Base-by-base conservation (phyloP, 2,113 vertebrate species). In the Mobula hypostoma region DNA sequence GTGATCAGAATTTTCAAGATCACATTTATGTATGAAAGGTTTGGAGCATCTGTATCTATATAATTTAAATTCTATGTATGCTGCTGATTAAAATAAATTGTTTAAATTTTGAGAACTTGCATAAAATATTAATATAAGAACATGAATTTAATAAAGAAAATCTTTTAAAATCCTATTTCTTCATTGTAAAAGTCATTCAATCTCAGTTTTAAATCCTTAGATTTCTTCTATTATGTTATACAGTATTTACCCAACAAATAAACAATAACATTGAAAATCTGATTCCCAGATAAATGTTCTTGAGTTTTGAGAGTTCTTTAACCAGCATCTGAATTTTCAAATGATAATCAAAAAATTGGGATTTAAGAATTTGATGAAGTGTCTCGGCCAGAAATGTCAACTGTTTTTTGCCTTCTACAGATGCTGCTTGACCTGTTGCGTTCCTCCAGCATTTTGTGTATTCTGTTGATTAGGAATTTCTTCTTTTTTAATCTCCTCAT, bases 1-100 rank as follows among this genome's bases (percentile, higher is more conserved):
- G 94, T 95, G 96, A 97, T 97, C 96, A 97, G 96, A 97, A 97
- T 97, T 97, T 97, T 95, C 94, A 95, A 96, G 95, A 96, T 96
- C 94, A 95, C 96, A 97, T 90, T 97, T 96, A 96, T 96, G 94
- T 95, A 95, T 97, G 96, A 96, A 95, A 78, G 94, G 94, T 96
- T 95, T 96, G 88, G 94, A 95, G 95, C 96, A 97, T 96, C 97
- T 97, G 95, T 97, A 96, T 96, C 96, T 96, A 68, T 96, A 95
- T 96, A 95, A 96, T 97, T 96, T 96, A 95, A 96, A 96, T 95
- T 94, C 96, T 95, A 96, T 96, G 21, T n/a, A 24, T 48, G n/a
- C 32, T 82, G 36, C 36, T 48, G 36, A 82, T 82, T 79, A 79
- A n/a, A 77, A 79, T 7, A 77, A 77, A 70, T 15, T 70, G 68